Evolutionary conservation across 2,113 vertebrate species (phyloP), one percentile per base, ranked within the genome.

Genomic region (Aptenodytes forsteri): DNA sequence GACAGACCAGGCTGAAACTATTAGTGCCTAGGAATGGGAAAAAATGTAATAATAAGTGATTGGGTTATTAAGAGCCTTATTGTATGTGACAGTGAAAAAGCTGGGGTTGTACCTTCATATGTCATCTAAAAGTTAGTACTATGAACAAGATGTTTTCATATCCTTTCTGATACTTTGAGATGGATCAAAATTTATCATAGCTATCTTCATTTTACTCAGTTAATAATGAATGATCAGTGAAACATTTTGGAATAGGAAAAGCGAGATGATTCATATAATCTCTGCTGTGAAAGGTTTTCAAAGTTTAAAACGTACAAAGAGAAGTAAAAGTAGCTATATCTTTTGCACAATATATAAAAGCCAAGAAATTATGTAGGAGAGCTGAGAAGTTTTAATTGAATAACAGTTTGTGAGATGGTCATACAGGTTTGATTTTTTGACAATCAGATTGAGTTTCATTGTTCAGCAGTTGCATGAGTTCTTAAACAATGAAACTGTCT

Each of bases 151-250:
- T 97, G 94, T 97, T 97, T 97, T 97, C 89, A 59, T n/a, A 9
- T 89, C 88, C 89, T 96, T 98, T 93, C 94, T 97, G 95, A 97
- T 95, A 75, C 76, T 96, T 95, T 64, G 67, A 91, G 87, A 65
- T 64, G 73, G 73, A 93, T 94, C 82, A 93, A 83, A 75, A 94
- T 97, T 96, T 87, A 91, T 96, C 80, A 87, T 87, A 76, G 89
- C 89, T 97, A 77, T 91, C 93, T 97, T 97, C 90, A 93, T 98
- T 97, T 97, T 96, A 87, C 83, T 90, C 82, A 78, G 90, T 97
- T 96, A 97, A 97, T 95, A 96, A 98, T 96, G 91, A 96, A 96
- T 91, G 97, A 97, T 95, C 95, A 93, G 94, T 72, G 15, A 93
- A 94, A 92, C 75, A 73, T 91, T 94, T 97, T 95, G 83, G 50